phyloP scores from a whole-genome alignment of 1,140 invertebrate species.

The Vanessa atalanta region DNA sequence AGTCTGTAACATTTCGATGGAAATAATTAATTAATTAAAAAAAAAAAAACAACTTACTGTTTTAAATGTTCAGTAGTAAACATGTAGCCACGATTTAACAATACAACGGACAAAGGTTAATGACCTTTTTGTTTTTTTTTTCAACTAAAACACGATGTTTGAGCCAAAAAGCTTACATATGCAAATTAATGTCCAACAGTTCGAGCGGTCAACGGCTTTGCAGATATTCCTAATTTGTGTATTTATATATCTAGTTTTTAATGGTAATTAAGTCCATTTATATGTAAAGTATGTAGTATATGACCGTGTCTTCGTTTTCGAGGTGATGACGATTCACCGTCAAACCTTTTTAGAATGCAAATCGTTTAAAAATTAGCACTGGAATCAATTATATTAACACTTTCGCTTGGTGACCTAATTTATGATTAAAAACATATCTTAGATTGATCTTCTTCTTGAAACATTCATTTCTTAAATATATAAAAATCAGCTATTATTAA shows the following conservation, averaged over 20 bases:
- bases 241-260: conserved; percentile 29
- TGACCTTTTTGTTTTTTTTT: conserved; percentile 31
- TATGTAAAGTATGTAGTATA: conserved; percentile 6
- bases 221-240: conserved; percentile 20
- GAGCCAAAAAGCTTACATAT: conserved; percentile 42
- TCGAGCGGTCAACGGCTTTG: conserved; percentile 36
- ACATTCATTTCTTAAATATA: no score
- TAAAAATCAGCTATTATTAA: no score
- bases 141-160: conserved; percentile 26
- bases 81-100: background rate
- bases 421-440: no score
- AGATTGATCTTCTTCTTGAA: no score
- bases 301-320: conserved; percentile 24
- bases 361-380: background rate
- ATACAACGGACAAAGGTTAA: conserved; percentile 20
- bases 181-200: conserved; percentile 36
- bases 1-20: no score
- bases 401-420: background rate
- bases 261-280: conserved; percentile 21
- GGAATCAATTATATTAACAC: background rate
- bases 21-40: no score
- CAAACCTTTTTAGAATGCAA: background rate
- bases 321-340: conserved; percentile 2
- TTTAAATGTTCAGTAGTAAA: no score
- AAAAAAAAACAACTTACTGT: no score